Conservation (phyloP, 1,140 invertebrate genomes). For the Caerostris extrusa region DNA sequence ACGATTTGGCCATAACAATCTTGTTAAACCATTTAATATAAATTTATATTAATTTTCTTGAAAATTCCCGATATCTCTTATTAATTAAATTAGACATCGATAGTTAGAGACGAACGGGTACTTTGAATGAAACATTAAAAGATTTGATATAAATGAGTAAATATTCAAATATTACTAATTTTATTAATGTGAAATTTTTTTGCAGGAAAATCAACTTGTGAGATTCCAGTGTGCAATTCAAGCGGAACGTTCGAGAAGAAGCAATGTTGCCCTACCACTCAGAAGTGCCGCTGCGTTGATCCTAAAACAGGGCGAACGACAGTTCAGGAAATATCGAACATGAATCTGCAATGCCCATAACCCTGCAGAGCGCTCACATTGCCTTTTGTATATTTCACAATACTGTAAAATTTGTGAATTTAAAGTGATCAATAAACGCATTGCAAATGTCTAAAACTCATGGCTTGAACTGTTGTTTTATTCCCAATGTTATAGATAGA, state of each 20-base stretch:
- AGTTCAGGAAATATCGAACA: not conserved
- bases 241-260: slow-evolving; percentile 65
- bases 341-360: slow-evolving; percentile 22
- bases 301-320: slow-evolving; percentile 54
- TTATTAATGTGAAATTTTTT: not conserved
- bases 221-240: slow-evolving; percentile 37
- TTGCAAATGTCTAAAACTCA: no score
- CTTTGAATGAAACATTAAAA: no score
- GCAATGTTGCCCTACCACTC: slow-evolving; percentile 61
- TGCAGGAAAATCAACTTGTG: slow-evolving; percentile 32
- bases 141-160: no score
- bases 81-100: no score
- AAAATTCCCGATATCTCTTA: no score
- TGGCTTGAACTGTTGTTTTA: no score
- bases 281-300: slow-evolving; percentile 71
- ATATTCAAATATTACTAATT: no score
- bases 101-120: no score
- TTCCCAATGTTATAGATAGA: no score
- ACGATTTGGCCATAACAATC: no score
- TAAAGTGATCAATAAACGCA: not conserved
- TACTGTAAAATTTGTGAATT: not conserved
- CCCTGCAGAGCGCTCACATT: not conserved
- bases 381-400: not conserved
- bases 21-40: no score
- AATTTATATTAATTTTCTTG: no score